A percentile compares a stretch with the other conserved stretches of the same genome.
phyloP scores from a whole-genome alignment of 2,888 invertebrate species.

The Augochlorella aurata region DNA sequence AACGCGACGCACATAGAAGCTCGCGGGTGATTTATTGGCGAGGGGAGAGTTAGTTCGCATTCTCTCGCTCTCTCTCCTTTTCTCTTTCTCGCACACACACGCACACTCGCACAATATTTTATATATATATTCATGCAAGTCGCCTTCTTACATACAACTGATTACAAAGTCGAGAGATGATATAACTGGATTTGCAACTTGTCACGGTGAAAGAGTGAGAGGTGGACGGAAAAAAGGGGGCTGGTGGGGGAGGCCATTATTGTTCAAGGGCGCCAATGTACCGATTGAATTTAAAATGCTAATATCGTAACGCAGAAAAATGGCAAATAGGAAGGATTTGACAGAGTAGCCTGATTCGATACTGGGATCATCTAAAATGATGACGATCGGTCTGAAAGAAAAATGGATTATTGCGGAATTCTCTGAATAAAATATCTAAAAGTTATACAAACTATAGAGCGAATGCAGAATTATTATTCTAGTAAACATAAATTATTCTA shows the following conservation, averaged over 20 bases:
- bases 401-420: too few relatives aligned
- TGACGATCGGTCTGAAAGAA: too few relatives aligned
- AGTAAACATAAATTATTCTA: too few relatives aligned
- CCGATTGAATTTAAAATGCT: constrained; percentile 69
- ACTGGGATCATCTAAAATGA: neutral
- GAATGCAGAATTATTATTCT: too few relatives aligned
- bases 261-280: constrained; percentile 68
- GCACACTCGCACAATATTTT: neutral
- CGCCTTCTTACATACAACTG: constrained; percentile 52
- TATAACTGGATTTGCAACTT: constrained; percentile 66
- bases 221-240: constrained; percentile 29
- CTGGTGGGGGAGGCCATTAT: constrained; percentile 58
- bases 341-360: neutral
- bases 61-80: neutral
- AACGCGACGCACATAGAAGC: constrained; percentile 34
- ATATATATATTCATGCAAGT: neutral
- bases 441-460: too few relatives aligned
- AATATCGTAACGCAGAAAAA: constrained; percentile 62
- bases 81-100: neutral
- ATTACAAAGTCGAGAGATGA: constrained; percentile 63
- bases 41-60: neutral
- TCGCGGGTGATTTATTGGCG: constrained; percentile 37
- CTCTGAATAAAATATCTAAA: too few relatives aligned
- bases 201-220: constrained; percentile 54
- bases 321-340: constrained; percentile 41